These are phyloP conservation scores for Mesochorus sp. DNA, from an alignment of 2,888 invertebrate genomes.

Conservation along the genomic window DNA sequence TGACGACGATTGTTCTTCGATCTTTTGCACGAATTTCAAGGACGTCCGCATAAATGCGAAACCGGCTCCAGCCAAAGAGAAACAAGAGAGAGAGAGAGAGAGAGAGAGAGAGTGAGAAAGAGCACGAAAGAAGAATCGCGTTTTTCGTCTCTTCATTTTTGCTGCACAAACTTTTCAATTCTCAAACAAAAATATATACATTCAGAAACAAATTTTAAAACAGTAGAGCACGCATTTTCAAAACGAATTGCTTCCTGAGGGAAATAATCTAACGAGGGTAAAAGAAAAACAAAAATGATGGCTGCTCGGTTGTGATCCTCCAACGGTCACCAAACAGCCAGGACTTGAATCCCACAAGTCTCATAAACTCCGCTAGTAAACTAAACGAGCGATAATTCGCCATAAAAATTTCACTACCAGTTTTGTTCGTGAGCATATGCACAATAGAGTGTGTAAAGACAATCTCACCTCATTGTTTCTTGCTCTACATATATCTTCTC, in stretches of 20 bases:
- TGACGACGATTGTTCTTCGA: conserved; percentile 74
- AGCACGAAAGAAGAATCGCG: conserved; percentile 28
- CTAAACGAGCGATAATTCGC: not conserved
- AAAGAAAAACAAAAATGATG: too few relatives aligned
- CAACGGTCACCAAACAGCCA: conserved; percentile 6
- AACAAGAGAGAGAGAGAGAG: conserved; percentile 20
- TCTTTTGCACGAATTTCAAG: conserved; percentile 81
- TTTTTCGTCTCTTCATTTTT: conserved; percentile 23
- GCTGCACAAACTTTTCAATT: conserved; percentile 8
- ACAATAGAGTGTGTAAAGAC: too few relatives aligned
- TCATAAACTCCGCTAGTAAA: not conserved
- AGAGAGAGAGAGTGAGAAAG: conserved; percentile 13
- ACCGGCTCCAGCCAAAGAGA: conserved; percentile 71
- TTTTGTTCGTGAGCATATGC: too few relatives aligned
- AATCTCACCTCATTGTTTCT: too few relatives aligned
- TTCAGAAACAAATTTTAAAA: too few relatives aligned
- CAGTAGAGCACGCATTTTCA: not conserved
- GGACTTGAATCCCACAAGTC: not conserved
- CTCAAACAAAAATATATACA: not conserved
- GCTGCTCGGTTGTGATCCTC: too few relatives aligned
- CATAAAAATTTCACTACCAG: too few relatives aligned
- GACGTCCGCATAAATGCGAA: conserved; percentile 75
- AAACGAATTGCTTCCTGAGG: not conserved
- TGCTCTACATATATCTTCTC: too few relatives aligned
- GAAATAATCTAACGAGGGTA: too few relatives aligned